phyloP scores from a whole-genome alignment of 2,888 invertebrate species.

The Yponomeuta evonymella region DNA sequence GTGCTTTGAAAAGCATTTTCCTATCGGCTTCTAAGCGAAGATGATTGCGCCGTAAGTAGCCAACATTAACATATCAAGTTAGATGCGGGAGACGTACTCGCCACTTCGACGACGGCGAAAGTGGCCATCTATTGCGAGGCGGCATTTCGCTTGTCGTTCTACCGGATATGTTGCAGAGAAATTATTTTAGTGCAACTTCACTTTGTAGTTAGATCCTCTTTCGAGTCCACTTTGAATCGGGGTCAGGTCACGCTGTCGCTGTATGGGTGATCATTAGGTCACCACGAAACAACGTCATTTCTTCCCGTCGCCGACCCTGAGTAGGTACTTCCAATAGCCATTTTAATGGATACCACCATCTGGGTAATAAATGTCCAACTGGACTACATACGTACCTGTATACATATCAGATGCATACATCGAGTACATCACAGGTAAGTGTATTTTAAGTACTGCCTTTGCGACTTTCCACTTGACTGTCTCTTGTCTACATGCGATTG shows the following conservation, averaged over 20 bases:
- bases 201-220: not conserved
- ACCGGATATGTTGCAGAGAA: slow-evolving; percentile 17
- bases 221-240: too few species aligned
- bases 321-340: too few species aligned
- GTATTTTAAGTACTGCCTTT: not conserved
- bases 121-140: slow-evolving; percentile 19
- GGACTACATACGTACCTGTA: too few species aligned
- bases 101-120: slow-evolving; percentile 18
- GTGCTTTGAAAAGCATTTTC: not conserved
- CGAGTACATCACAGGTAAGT: not conserved
- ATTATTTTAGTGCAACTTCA: slow-evolving; percentile 4
- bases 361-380: too few species aligned
- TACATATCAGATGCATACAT: not conserved
- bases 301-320: too few species aligned
- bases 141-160: slow-evolving; percentile 20
- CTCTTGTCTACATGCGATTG: not conserved
- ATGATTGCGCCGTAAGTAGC: slow-evolving; percentile 1
- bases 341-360: too few species aligned
- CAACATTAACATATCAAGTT: slow-evolving; percentile 6
- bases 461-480: not conserved
- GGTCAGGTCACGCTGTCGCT: too few species aligned
- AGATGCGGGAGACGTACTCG: slow-evolving; percentile 1
- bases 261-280: too few species aligned
- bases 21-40: not conserved
- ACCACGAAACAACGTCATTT: too few species aligned